These are phyloP conservation scores for Otis tarda DNA, from an alignment of 2,113 vertebrate genomes.

Conservation along the genomic window DNA sequence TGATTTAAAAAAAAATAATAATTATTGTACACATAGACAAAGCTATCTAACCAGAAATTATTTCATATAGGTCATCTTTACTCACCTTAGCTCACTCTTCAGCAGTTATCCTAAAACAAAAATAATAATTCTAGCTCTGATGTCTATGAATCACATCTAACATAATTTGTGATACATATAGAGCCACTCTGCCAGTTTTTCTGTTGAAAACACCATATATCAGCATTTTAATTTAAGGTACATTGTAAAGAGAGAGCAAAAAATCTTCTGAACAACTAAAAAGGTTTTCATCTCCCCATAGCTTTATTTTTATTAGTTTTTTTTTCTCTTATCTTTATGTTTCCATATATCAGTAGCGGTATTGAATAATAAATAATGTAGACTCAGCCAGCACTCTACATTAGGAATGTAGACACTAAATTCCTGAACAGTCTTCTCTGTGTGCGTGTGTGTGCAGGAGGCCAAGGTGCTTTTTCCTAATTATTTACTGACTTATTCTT, in stretches of 20 bases:
- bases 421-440: neutral
- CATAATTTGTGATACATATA: neutral
- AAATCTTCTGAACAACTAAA: neutral
- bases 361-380: neutral
- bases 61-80: neutral
- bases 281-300: neutral
- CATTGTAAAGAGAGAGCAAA: neutral
- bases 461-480: neutral
- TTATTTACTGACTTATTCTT: neutral
- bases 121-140: neutral
- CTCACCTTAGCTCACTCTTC: neutral
- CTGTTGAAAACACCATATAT: neutral
- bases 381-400: neutral
- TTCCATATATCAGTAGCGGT: neutral
- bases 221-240: neutral
- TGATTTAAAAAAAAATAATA: neutral
- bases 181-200: neutral
- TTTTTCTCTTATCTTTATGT: neutral
- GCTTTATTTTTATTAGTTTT: conserved; percentile 14
- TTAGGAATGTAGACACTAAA: neutral
- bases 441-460: neutral
- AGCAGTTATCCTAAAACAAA: neutral
- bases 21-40: neutral
- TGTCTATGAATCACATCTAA: neutral
- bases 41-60: neutral